Evolutionary conservation across 2,797 vertebrate species (phyloP), one percentile per base, ranked within the genome.

Genomic region (Carcharodon carcharias): DNA sequence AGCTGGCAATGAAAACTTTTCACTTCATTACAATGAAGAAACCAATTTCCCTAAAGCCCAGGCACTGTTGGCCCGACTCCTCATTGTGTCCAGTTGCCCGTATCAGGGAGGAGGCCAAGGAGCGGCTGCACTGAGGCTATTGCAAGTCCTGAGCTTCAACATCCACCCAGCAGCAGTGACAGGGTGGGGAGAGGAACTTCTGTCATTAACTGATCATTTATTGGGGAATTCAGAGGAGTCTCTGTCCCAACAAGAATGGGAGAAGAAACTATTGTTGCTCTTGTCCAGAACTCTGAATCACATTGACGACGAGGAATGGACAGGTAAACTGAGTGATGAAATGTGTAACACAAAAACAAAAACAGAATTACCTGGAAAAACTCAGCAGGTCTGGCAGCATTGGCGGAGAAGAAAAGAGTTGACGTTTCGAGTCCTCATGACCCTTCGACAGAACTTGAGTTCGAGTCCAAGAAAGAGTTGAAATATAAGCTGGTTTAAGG

Each of bases 201-300:
- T 40, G 4, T 50, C 65, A 69, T 54, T 95, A 71, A 23, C 65
- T 71, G 63, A 95, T 50, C 40, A 95, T 71, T 95, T 95, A 71
- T 40, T 71, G 45, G 65, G 50, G n/a, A 50, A 95, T 71, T 50
- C 65, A 50, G 93, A 95, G 45, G 93, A 7, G 45, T 69, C 93
- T 71, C 93, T 95, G 4, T 23, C 65, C 65, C 93, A 95, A 31
- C 40, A 95, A 67, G 93, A 95, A 95, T 95, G 93, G 93, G 93
- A 95, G 45, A 65, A 71, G 93, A 95, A 95, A 35, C 65, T 95
- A 40, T 26, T 95, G 93, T 18, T 95, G 7, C 45, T 95, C 28
- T 69, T 95, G 61, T 95, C 93, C 5, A 54, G 93, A 71, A 71
- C 93, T 35, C 93, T 95, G 40, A 71, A 71, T 69, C 11, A 40